Conservation (phyloP, 2,797 vertebrate species). For the Remorina albescens region DNA sequence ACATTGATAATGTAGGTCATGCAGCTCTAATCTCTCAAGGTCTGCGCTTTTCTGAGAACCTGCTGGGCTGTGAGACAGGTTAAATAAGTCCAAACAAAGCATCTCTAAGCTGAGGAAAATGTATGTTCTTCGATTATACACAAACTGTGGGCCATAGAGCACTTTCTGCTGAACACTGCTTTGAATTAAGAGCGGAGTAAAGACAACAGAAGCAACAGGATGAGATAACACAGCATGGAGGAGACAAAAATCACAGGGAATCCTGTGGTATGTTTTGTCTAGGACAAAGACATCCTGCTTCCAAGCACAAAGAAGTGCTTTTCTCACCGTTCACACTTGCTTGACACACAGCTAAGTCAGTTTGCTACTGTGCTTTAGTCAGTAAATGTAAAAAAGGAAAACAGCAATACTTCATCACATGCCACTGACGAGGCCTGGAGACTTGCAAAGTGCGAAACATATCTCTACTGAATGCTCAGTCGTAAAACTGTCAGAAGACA, state of each 20-base stretch:
- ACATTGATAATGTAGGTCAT: too few relatives aligned
- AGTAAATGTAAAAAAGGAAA: background rate
- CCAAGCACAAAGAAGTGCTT: slow-evolving; percentile 44
- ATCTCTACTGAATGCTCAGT: slow-evolving; percentile 5
- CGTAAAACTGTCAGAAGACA: slow-evolving; percentile 48
- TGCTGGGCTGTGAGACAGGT: too few relatives aligned
- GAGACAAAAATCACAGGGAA: slow-evolving; percentile 71
- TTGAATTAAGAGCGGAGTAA: slow-evolving; percentile 53
- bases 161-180: slow-evolving; percentile 47
- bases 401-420: slow-evolving; percentile 17
- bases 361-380: background rate
- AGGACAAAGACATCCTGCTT: slow-evolving; percentile 72
- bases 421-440: slow-evolving; percentile 24
- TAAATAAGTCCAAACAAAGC: slow-evolving; percentile 35
- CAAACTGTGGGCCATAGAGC: slow-evolving; percentile 6
- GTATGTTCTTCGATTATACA: slow-evolving; percentile 1
- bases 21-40: too few relatives aligned
- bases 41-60: too few relatives aligned
- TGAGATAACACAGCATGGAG: slow-evolving; percentile 70
- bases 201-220: slow-evolving; percentile 70
- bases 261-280: slow-evolving; percentile 78
- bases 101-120: slow-evolving; percentile 30
- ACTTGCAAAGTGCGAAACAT: slow-evolving; percentile 34
- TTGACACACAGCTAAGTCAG: slow-evolving; percentile 8
- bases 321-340: slow-evolving; percentile 59